A percentile compares a stretch with the other conserved stretches of the same genome.
phyloP scores from a whole-genome alignment of 2,888 invertebrate genomes.

The Zootermopsis nevadensis region DNA sequence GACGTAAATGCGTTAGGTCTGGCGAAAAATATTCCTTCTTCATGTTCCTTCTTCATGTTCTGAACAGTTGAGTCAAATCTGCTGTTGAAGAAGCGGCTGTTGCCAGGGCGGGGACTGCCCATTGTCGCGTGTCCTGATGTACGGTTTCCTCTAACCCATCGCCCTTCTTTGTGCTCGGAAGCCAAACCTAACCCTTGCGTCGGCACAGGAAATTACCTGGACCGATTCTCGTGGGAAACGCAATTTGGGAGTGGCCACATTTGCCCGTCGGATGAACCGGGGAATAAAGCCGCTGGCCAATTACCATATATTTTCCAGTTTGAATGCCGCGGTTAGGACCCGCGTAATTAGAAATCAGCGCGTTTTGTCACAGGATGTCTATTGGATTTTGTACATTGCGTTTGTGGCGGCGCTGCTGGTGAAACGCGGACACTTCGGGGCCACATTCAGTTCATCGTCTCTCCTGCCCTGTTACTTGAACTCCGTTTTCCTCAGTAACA shows the following conservation, averaged over 20 bases:
- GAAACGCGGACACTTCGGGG: too few relatives aligned
- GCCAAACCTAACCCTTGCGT: background rate
- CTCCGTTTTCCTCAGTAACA: too few relatives aligned
- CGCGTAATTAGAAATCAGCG: background rate
- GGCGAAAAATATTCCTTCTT: too few relatives aligned
- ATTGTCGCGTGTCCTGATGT: background rate
- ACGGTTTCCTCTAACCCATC: conserved; percentile 1
- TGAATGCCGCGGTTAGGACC: too few relatives aligned
- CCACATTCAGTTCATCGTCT: too few relatives aligned
- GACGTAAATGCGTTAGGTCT: too few relatives aligned
- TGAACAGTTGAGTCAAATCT: too few relatives aligned
- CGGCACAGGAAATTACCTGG: background rate
- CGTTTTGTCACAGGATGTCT: background rate
- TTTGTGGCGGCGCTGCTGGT: too few relatives aligned
- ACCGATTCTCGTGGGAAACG: conserved; percentile 2
- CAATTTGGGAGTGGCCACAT: background rate
- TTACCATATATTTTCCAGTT: conserved; percentile 23
- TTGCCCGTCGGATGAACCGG: background rate
- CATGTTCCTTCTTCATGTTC: too few relatives aligned
- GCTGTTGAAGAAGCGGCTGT: background rate
- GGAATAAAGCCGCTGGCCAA: background rate
- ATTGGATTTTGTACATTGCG: too few relatives aligned
- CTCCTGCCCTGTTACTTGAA: too few relatives aligned
- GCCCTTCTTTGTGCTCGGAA: background rate
- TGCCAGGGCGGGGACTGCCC: background rate